Evolutionary conservation across 92 coral and sea anemone species (phyloP), one percentile per base, ranked within the genome.

Genomic region (Porites rus): DNA sequence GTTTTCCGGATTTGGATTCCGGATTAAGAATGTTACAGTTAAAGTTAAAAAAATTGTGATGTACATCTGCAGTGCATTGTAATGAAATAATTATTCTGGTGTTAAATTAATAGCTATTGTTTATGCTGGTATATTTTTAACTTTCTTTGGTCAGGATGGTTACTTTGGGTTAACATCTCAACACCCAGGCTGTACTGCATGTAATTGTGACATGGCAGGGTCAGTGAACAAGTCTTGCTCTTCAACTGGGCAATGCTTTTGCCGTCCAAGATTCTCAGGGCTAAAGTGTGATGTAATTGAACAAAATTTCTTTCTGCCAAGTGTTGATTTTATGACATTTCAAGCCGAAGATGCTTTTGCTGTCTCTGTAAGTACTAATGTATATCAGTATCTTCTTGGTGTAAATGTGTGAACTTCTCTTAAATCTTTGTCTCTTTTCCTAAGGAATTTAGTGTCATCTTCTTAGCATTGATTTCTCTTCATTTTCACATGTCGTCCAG

Each of bases 181-280:
- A 77, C 90, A 92, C 51, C 92, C 94, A 21, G 90, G 95, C 66
- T 97, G 99, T 64, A 76, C 89, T 43, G 91, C 89, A 19, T 97
- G 99, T 76, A 84, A 25, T 84, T 97, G 99, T 82, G 85, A 91
- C 77, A 76, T 77, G 17, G 93, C 88, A 18, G 99, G 99, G 16
- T 94, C 98, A 74, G 74, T 92, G 20, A 93, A 89, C 74, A 86
- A 71, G 69, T 63, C 94, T 16, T 97, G 99, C 89, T 88, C 90
- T 43, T 70, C 87, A 13, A 81, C 84, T 59, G 99, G 99, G 16
- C 82, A 75, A 20, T 97, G 99, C 62, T 89, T 65, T 88, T 97
- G 99, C 77, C 92, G 96, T 1, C 92, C 94, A 63, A 89, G 77
- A 74, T 97, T 97, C 84, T 88, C 85, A 19, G 99, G 95, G 62